Evolutionary conservation across 1,140 invertebrate genomes (phyloP).

Genomic region (Amyelois transitella): DNA sequence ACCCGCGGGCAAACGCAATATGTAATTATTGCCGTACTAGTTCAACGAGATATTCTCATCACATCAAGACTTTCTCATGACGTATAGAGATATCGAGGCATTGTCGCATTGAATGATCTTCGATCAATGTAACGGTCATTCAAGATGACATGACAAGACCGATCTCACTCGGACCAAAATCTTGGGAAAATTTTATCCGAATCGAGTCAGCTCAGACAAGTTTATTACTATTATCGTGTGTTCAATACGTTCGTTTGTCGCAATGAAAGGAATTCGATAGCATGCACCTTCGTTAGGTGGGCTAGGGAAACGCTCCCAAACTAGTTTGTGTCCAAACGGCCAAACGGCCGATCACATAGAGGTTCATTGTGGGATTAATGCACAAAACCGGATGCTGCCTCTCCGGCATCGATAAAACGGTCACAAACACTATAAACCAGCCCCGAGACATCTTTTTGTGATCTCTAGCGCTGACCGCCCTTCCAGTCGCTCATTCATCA

Average conservation of each 20-base stretch:
- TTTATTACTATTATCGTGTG: conserved; percentile 24
- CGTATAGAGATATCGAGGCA: neutral
- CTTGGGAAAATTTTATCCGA: neutral
- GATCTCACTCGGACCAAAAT: neutral
- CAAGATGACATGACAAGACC: neutral
- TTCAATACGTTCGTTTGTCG: conserved; percentile 53
- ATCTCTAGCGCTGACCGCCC: conserved; percentile 57
- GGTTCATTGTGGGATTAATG: conserved; percentile 62
- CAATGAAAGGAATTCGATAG: conserved; percentile 64
- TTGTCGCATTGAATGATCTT: neutral
- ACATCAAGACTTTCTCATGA: neutral
- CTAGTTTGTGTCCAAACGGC: conserved; percentile 64
- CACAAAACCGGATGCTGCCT: conserved; percentile 69
- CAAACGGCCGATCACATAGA: conserved; percentile 57
- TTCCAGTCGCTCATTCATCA: conserved; percentile 55
- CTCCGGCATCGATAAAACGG: conserved; percentile 63
- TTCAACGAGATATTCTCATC: neutral
- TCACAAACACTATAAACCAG: conserved; percentile 56
- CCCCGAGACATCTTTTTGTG: conserved; percentile 55
- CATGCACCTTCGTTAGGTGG: conserved; percentile 45
- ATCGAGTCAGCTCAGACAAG: neutral
- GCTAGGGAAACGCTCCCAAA: conserved; percentile 55
- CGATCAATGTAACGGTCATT: neutral
- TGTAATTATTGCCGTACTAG: neutral
- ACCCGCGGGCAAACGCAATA: too few relatives aligned